Conservation (phyloP, 2,888 invertebrate genomes). For the Rutpela maculata region DNA sequence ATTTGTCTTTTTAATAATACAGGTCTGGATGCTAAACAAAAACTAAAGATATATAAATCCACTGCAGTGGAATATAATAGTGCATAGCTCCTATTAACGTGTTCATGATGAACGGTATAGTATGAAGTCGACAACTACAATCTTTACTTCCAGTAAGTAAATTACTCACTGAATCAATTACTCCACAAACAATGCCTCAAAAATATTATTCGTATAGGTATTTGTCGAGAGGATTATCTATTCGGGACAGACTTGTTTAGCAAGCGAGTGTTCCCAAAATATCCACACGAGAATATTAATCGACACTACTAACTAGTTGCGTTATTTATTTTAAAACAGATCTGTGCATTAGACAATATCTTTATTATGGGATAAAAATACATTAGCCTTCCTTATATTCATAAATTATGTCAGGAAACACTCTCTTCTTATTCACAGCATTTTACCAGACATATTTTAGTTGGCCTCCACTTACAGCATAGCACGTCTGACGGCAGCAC, state of each 20-base stretch:
- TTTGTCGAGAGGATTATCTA: not conserved
- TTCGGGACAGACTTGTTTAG: not conserved
- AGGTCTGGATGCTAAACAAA: not conserved
- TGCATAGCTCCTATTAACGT: not conserved
- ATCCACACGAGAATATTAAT: not conserved
- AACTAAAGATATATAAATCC: not conserved
- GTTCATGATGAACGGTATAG: constrained; percentile 2
- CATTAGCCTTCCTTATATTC: too few relatives aligned
- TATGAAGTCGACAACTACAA: constrained; percentile 6
- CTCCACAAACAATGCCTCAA: not conserved
- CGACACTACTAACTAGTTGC: not conserved
- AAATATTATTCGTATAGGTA: constrained; percentile 14
- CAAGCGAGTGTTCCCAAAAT: not conserved
- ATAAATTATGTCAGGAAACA: too few relatives aligned
- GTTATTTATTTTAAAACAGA: not conserved
- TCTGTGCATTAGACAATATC: not conserved
- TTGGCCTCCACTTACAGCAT: too few relatives aligned
- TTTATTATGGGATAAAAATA: too few relatives aligned
- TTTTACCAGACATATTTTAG: too few relatives aligned
- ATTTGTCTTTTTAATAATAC: not conserved
- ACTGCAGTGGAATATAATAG: constrained; percentile 17
- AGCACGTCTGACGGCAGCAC: too few relatives aligned
- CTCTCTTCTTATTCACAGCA: too few relatives aligned
- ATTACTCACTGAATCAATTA: constrained; percentile 1
- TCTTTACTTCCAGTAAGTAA: constrained; percentile 1